Conservation (phyloP, 53 echinoderm and acorn worm genomes). For the Holothuria scabra region DNA sequence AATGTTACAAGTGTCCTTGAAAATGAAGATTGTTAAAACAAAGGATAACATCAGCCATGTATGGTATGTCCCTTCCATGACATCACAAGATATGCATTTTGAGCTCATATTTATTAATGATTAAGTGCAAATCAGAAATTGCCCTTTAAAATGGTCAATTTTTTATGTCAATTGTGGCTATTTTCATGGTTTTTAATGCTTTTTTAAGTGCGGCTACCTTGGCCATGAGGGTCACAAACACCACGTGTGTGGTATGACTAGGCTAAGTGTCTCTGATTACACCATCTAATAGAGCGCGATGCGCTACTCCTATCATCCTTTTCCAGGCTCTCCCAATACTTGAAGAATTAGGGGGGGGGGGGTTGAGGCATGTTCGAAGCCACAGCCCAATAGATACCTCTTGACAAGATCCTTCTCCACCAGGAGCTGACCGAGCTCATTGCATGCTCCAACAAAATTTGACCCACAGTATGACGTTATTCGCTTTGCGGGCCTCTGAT, state of each 20-base stretch:
- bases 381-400: constrained; percentile 49
- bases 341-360: constrained; percentile 68
- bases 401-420: constrained; percentile 55
- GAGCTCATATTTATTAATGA: no score
- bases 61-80: no score
- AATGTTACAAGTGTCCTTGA: no score
- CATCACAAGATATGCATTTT: no score
- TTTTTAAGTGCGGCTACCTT: constrained; percentile 62
- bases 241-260: constrained; percentile 67
- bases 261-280: constrained; percentile 61
- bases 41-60: no score
- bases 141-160: no score
- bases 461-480: no score
- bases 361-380: constrained; percentile 62
- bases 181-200: no score
- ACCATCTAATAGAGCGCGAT: constrained; percentile 62
- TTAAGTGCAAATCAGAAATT: no score
- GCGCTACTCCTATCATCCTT: constrained; percentile 62
- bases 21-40: no score
- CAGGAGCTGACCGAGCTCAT: constrained; percentile 40
- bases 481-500: no score
- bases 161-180: no score
- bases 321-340: constrained; percentile 66
- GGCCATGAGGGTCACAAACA: constrained; percentile 61
- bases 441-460: constrained; percentile 64